Evolutionary conservation across 2,888 invertebrate genomes (phyloP).

Genomic region (Spisula subtruncata): DNA sequence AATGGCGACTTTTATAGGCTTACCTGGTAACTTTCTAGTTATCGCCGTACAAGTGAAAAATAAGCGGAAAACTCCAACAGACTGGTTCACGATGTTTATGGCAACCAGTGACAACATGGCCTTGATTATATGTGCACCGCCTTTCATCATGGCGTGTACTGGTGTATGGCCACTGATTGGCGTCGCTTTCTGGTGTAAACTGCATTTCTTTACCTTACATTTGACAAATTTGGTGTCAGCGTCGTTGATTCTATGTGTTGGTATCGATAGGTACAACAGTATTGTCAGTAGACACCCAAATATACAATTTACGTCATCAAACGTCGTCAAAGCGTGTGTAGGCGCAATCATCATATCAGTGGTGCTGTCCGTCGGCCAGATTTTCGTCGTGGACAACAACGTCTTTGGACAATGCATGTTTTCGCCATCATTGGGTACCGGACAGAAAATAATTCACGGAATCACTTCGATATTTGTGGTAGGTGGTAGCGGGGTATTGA

Average conservation of each 20-base stretch:
- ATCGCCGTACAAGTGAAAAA: background rate
- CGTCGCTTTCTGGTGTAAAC: background rate
- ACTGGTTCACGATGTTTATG: constrained; percentile 11
- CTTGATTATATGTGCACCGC: constrained; percentile 20
- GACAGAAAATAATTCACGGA: background rate
- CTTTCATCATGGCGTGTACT: background rate
- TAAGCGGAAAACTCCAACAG: background rate
- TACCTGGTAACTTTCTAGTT: constrained; percentile 21
- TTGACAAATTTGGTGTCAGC: background rate
- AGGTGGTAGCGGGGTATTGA: background rate
- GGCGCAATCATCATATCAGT: background rate
- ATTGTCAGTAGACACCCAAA: background rate
- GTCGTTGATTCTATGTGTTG: background rate
- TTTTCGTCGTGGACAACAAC: background rate
- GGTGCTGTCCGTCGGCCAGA: background rate
- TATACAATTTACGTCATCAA: background rate
- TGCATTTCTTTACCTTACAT: background rate
- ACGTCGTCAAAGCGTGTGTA: background rate
- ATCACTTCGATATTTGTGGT: background rate
- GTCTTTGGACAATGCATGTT: constrained; percentile 12
- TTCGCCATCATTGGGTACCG: background rate
- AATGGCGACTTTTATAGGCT: background rate
- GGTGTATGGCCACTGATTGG: background rate
- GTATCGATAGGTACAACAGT: background rate
- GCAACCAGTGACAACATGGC: background rate